phyloP scores from a whole-genome alignment of 1,140 invertebrate genomes.

The Theocolax elegans region DNA sequence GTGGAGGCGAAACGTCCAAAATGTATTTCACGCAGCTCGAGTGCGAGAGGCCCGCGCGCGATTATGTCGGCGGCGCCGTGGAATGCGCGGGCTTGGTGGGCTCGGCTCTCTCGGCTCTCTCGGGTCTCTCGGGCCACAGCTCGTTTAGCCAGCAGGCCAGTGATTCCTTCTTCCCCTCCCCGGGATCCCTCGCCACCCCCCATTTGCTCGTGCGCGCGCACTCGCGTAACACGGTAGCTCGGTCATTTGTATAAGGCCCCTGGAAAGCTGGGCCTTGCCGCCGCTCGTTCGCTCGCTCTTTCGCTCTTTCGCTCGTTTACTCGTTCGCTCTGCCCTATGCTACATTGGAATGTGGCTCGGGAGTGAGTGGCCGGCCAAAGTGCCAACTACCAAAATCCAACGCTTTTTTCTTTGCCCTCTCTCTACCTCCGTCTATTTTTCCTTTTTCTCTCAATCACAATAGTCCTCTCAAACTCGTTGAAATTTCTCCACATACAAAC shows the following conservation, averaged over 20 bases:
- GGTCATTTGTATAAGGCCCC: slow-evolving; percentile 63
- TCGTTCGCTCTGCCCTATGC: slow-evolving; percentile 47
- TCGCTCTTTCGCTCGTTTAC: slow-evolving; percentile 47
- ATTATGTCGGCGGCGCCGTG: slow-evolving; percentile 20
- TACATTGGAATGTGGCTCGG: slow-evolving; percentile 33
- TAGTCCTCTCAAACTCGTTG: slow-evolving; percentile 10
- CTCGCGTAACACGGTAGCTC: slow-evolving; percentile 61
- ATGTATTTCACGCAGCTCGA: neutral
- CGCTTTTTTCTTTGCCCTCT: slow-evolving; percentile 43
- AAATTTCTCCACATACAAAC: slow-evolving; percentile 14
- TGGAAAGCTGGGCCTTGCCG: slow-evolving; percentile 58
- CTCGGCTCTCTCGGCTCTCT: slow-evolving; percentile 22
- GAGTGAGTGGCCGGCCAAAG: slow-evolving; percentile 44
- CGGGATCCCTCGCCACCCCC: slow-evolving; percentile 8
- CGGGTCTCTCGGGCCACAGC: neutral
- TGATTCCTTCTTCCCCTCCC: neutral
- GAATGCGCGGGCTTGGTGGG: slow-evolving; percentile 35
- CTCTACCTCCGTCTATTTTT: slow-evolving; percentile 27
- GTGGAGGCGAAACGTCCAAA: neutral
- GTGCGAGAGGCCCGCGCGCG: slow-evolving; percentile 1
- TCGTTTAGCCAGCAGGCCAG: slow-evolving; percentile 25
- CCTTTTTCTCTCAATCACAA: slow-evolving; percentile 21
- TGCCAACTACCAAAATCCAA: slow-evolving; percentile 52
- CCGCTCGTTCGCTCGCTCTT: slow-evolving; percentile 42
- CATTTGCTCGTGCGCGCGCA: slow-evolving; percentile 4